phyloP scores from a whole-genome alignment of 2,113 vertebrate species.

The Bucco capensis region DNA sequence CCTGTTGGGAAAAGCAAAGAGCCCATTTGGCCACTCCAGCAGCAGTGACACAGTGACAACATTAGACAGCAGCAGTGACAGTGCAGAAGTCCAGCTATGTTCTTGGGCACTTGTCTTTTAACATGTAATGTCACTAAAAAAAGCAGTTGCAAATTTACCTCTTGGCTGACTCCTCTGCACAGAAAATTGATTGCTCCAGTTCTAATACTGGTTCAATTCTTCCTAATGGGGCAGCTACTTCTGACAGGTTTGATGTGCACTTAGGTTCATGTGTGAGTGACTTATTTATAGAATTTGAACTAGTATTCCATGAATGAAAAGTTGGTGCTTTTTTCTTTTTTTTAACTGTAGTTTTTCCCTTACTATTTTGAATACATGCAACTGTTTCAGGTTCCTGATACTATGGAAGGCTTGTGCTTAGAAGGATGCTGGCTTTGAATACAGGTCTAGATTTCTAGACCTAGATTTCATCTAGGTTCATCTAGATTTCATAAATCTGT shows the following conservation, averaged over 20 bases:
- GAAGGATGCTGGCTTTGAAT: neutral
- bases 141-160: neutral
- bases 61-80: constrained; percentile 55
- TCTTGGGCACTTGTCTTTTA: neutral
- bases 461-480: too few species aligned
- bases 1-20: constrained; percentile 55
- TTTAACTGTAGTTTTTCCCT: neutral
- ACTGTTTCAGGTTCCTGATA: neutral
- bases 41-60: constrained; percentile 45
- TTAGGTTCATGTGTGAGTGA: neutral
- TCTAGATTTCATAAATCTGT: neutral
- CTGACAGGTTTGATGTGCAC: neutral
- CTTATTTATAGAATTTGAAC: neutral
- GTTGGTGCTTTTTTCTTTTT: neutral
- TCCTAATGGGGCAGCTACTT: neutral
- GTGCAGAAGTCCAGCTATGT: constrained; percentile 72
- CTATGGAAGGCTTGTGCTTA: neutral
- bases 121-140: neutral
- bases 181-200: neutral
- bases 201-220: neutral
- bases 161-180: neutral
- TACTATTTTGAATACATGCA: neutral
- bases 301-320: neutral
- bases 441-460: neutral
- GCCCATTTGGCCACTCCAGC: constrained; percentile 13